phyloP scores from a whole-genome alignment of 2,797 vertebrate genomes.

The Neosilurus hyrtlii region DNA sequence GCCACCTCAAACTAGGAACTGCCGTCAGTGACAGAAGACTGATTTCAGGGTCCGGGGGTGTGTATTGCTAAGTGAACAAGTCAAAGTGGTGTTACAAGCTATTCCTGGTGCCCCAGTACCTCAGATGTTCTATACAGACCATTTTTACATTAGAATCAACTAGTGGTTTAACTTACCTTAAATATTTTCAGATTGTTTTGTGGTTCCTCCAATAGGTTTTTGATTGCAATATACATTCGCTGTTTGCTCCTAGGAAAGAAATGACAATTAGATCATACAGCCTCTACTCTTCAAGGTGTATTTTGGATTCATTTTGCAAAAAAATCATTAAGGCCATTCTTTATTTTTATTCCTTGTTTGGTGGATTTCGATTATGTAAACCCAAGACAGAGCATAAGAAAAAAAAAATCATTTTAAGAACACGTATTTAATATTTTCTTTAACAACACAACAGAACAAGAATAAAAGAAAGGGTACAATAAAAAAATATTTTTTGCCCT shows the following conservation, averaged over 20 bases:
- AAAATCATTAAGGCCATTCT: no score
- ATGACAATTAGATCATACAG: background rate
- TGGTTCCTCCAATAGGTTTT: constrained; percentile 91
- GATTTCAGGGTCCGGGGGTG: background rate
- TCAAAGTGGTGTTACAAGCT: background rate
- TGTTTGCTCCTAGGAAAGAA: constrained; percentile 83
- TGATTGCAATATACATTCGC: constrained; percentile 95
- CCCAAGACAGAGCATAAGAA: no score
- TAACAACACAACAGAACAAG: no score
- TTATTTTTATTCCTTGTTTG: no score
- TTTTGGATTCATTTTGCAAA: background rate
- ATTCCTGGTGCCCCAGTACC: background rate
- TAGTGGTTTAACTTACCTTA: constrained; percentile 77
- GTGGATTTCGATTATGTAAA: no score
- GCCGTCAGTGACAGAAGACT: background rate
- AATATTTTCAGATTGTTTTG: constrained; percentile 99
- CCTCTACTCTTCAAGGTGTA: background rate
- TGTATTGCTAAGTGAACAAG: background rate
- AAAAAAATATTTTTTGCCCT: no score
- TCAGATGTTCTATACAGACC: background rate
- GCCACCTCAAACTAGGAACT: background rate
- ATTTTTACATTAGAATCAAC: background rate
- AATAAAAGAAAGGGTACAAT: no score
- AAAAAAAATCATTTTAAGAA: no score
- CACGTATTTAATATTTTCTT: no score